These are phyloP conservation scores for Cistogaster globosa DNA, from an alignment of 2,888 invertebrate species.

Conservation along the genomic window DNA sequence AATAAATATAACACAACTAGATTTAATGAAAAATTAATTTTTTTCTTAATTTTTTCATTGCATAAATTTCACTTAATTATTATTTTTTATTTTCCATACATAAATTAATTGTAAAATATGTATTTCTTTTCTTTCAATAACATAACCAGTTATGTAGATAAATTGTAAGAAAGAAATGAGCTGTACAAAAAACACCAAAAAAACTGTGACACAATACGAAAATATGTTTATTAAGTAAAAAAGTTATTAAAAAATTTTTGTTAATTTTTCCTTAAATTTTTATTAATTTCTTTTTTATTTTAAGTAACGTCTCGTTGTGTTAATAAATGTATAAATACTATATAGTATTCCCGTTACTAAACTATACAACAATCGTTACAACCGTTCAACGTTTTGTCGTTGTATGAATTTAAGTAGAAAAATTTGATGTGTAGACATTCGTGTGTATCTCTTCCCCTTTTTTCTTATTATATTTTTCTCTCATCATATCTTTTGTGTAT, in stretches of 20 bases:
- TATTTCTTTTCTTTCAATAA: neutral
- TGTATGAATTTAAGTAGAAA: conserved; percentile 62
- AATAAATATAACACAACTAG: neutral
- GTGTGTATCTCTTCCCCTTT: conserved; percentile 4
- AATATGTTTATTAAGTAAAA: conserved; percentile 16
- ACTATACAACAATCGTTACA: conserved; percentile 60
- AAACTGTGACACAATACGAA: conserved; percentile 39
- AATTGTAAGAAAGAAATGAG: neutral
- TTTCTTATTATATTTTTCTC: conserved; percentile 17
- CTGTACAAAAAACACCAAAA: conserved; percentile 7
- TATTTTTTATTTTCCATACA: too few species aligned
- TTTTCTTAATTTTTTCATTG: neutral
- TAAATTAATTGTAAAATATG: too few species aligned
- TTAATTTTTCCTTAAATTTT: neutral
- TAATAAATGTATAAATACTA: conserved; percentile 34
- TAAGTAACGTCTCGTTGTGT: conserved; percentile 64
- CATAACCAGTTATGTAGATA: conserved; percentile 5
- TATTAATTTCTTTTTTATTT: conserved; percentile 22
- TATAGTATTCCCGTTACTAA: conserved; percentile 64
- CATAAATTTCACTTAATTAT: neutral
- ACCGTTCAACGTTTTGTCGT: conserved; percentile 67
- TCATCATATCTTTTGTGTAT: conserved; percentile 7
- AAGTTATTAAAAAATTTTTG: neutral
- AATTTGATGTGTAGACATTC: conserved; percentile 47
- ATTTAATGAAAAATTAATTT: neutral